A percentile compares a stretch with the other conserved stretches of the same genome.
phyloP scores from a whole-genome alignment of 2,888 invertebrate genomes.

The Drosophila antonietae region DNA sequence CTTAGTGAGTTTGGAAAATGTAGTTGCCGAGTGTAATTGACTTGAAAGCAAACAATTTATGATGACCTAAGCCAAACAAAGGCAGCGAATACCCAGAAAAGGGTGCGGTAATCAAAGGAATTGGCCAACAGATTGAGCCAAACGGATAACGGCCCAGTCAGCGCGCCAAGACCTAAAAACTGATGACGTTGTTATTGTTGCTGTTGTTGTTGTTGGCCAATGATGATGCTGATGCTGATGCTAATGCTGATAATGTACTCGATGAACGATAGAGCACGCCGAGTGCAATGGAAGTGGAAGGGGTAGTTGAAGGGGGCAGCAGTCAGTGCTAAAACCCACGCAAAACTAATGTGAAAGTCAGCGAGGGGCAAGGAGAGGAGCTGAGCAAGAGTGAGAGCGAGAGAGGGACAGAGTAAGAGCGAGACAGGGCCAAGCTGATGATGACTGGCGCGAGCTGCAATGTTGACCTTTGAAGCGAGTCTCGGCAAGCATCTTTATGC shows the following conservation, averaged over 20 bases:
- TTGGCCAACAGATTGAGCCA: conserved; percentile 68
- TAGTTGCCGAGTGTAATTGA: conserved; percentile 61
- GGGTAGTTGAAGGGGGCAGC: conserved; percentile 13
- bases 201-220: conserved; percentile 37
- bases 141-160: conserved; percentile 72
- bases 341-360: conserved; percentile 74
- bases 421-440: conserved; percentile 14
- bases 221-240: conserved; percentile 16
- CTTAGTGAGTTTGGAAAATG: not conserved
- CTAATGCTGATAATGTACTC: conserved; percentile 59
- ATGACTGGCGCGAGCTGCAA: conserved; percentile 72
- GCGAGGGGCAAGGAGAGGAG: conserved; percentile 13
- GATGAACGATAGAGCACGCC: conserved; percentile 74
- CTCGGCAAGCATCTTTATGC: conserved; percentile 69
- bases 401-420: not conserved
- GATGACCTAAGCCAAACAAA: conserved; percentile 74
- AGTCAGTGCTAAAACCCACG: conserved; percentile 46
- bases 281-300: conserved; percentile 42
- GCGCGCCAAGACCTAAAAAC: conserved; percentile 69
- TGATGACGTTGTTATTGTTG: conserved; percentile 67
- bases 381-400: not conserved
- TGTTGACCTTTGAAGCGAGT: conserved; percentile 69
- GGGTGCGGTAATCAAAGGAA: conserved; percentile 80
- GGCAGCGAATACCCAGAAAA: conserved; percentile 59
- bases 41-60: conserved; percentile 80